phyloP scores from a whole-genome alignment of 2,797 vertebrate species.

The Cottoperca gobio region DNA sequence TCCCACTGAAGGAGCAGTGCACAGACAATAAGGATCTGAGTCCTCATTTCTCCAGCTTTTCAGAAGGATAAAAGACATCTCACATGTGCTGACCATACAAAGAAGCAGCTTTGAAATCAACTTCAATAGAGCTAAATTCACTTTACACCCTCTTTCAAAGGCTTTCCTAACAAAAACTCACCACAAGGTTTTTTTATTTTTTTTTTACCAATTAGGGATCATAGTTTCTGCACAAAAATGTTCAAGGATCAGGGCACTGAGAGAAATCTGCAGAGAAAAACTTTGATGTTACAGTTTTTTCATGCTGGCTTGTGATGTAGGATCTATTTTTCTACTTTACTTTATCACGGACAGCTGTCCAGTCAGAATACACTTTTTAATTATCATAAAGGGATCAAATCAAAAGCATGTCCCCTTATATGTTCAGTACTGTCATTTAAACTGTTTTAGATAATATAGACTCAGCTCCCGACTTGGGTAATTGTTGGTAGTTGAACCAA shows the following conservation, averaged over 20 bases:
- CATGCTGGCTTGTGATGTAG: conserved; percentile 33
- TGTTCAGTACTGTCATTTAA: neutral
- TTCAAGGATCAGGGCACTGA: conserved; percentile 48
- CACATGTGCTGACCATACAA: conserved; percentile 71
- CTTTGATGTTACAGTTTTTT: conserved; percentile 52
- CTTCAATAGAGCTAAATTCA: conserved; percentile 68
- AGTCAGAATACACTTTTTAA: conserved; percentile 11
- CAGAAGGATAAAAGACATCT: conserved; percentile 71
- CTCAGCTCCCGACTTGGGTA: neutral
- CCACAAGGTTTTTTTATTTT: conserved; percentile 24
- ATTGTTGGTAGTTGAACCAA: neutral
- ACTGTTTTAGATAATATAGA: neutral
- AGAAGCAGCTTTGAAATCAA: conserved; percentile 77
- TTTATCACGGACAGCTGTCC: conserved; percentile 43
- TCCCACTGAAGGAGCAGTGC: conserved; percentile 42
- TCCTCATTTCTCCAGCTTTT: conserved; percentile 61
- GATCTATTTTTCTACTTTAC: conserved; percentile 36
- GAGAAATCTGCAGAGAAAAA: conserved; percentile 41
- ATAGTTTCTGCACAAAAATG: conserved; percentile 49
- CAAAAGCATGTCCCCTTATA: neutral
- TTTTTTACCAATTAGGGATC: conserved; percentile 60
- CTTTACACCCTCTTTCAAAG: conserved; percentile 64
- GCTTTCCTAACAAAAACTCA: conserved; percentile 56
- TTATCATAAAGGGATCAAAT: conserved; percentile 28
- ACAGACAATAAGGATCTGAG: conserved; percentile 65